Evolutionary conservation across 2,888 invertebrate genomes (phyloP).

Genomic region (Lasioglossum calceatum): DNA sequence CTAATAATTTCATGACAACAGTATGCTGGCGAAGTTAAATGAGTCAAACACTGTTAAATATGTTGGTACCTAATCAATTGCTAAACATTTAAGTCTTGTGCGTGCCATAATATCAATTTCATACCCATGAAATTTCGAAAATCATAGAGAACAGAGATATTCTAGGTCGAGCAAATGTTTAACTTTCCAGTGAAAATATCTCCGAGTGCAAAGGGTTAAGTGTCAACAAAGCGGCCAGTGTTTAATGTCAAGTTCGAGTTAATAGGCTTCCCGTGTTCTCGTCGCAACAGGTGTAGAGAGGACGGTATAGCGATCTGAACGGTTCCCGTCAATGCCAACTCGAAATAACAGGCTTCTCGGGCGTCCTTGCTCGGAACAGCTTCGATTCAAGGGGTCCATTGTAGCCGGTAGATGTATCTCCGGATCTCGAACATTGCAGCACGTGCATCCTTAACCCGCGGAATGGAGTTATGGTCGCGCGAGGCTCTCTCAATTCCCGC

Average conservation of each 20-base stretch:
- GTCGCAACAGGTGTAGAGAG: constrained; percentile 62
- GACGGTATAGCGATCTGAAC: background rate
- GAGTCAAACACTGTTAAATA: background rate
- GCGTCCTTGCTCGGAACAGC: constrained; percentile 21
- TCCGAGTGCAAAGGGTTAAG: background rate
- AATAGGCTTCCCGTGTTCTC: constrained; percentile 13
- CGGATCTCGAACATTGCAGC: background rate
- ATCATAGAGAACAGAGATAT: no score
- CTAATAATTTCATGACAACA: background rate
- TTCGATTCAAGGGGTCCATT: constrained; percentile 51
- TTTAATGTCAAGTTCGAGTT: constrained; percentile 58
- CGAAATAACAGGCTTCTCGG: constrained; percentile 23
- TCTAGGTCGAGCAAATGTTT: no score
- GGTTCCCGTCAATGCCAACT: constrained; percentile 18
- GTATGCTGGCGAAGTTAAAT: background rate
- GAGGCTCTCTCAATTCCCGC: constrained; percentile 19
- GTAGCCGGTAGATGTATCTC: constrained; percentile 14
- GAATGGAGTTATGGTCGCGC: background rate
- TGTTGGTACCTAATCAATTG: no score
- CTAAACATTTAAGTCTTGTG: no score
- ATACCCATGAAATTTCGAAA: no score
- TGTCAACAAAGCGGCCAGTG: constrained; percentile 15
- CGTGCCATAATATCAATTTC: no score
- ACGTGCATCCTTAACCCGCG: constrained; percentile 32
- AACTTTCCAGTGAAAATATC: no score